These are phyloP conservation scores for Ceratosolen solmsi DNA, from an alignment of 1,140 invertebrate genomes.

Conservation along the genomic window DNA sequence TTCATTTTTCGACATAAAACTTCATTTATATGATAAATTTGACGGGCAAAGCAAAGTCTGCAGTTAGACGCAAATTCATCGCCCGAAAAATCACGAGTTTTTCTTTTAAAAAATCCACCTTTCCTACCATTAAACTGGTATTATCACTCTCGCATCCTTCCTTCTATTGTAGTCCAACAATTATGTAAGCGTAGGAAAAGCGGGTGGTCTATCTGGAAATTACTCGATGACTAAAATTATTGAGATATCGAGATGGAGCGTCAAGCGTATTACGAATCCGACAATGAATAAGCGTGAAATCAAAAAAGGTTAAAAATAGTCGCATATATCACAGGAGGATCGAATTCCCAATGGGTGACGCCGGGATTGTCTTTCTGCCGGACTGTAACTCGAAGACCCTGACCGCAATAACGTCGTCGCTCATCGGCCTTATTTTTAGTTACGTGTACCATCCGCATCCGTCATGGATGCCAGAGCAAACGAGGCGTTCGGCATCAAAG, in stretches of 20 bases:
- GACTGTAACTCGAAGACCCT: constrained; percentile 56
- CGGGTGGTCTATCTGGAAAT: not conserved
- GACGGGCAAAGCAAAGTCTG: not conserved
- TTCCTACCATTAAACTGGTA: not conserved
- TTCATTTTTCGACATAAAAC: not conserved
- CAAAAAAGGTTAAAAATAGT: not conserved
- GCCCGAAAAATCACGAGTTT: not conserved
- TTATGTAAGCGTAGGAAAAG: no score
- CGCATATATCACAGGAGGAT: constrained; percentile 54
- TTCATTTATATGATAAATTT: not conserved
- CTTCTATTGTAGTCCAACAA: no score
- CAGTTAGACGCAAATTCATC: not conserved
- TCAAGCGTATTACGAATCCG: no score
- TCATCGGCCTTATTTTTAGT: constrained; percentile 21
- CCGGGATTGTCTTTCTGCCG: constrained; percentile 55
- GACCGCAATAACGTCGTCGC: constrained; percentile 50
- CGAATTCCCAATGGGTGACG: constrained; percentile 56
- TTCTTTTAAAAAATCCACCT: not conserved
- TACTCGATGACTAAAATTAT: not conserved
- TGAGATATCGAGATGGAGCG: not conserved
- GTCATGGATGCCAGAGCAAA: not conserved
- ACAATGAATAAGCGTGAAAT: constrained; percentile 6
- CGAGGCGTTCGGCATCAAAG: constrained; percentile 15
- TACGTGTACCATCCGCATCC: not conserved
- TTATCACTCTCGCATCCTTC: not conserved